Percentiles rank a stretch among this genome's conserved stretches.
phyloP scores from a whole-genome alignment of 2,888 invertebrate genomes.

The Bellardia bayeri region DNA sequence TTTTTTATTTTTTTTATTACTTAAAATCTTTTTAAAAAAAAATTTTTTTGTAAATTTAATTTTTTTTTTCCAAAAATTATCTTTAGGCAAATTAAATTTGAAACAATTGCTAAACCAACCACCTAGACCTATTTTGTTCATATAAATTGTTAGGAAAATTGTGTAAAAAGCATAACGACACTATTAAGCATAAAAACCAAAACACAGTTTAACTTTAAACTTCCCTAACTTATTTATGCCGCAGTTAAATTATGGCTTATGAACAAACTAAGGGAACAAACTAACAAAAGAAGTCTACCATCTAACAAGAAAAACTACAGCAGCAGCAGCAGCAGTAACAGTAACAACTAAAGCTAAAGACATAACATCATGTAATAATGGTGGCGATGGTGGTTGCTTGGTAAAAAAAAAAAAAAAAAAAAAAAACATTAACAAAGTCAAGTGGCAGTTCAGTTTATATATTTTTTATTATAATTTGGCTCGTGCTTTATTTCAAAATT shows the following conservation, averaged over 20 bases:
- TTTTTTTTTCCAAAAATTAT: no score
- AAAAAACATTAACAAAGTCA: conserved; percentile 65
- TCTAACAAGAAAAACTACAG: conserved; percentile 55
- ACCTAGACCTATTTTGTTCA: conserved; percentile 1
- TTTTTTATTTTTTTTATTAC: no score
- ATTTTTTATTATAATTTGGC: conserved; percentile 63
- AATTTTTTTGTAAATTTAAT: no score
- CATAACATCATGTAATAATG: conserved; percentile 72
- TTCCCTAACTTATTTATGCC: conserved; percentile 36
- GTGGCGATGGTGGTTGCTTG: not conserved
- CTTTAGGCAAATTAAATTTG: no score
- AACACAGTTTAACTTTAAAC: conserved; percentile 28
- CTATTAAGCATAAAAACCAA: not conserved
- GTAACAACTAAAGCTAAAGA: conserved; percentile 43
- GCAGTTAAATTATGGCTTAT: conserved; percentile 55
- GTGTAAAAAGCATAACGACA: conserved; percentile 18
- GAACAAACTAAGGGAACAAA: not conserved
- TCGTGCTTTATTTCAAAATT: conserved; percentile 63
- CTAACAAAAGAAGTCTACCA: conserved; percentile 37
- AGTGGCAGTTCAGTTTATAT: conserved; percentile 62
- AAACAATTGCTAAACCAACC: conserved; percentile 33
- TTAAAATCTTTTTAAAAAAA: no score
- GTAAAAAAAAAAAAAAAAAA: conserved; percentile 4
- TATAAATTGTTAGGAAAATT: conserved; percentile 30
- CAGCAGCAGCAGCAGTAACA: conserved; percentile 9